phyloP scores from a whole-genome alignment of 2,888 invertebrate species.

The Elysia crispata region DNA sequence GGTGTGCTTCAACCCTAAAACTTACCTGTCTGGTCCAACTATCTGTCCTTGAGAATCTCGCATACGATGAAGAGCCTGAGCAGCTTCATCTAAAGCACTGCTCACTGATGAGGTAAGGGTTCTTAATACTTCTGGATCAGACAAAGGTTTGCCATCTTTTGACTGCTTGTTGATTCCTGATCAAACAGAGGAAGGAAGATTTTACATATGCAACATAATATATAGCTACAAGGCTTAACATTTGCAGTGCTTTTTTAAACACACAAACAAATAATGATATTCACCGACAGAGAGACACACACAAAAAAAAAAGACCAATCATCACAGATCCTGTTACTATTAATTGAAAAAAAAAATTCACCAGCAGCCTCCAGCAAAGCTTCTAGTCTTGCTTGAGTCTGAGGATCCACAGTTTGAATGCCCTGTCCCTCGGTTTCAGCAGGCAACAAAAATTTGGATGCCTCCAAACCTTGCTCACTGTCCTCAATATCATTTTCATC shows the following conservation, averaged over 20 bases:
- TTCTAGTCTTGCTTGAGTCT: conserved; percentile 93
- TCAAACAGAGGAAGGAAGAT: conserved; percentile 17
- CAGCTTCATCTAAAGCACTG: conserved; percentile 97
- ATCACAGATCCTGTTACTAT: too few relatives aligned
- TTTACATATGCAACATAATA: background rate
- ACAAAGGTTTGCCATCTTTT: conserved; percentile 82
- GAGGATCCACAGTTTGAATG: conserved; percentile 80
- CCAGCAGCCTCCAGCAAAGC: conserved; percentile 95
- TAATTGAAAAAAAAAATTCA: conserved; percentile 59
- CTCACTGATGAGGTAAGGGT: conserved; percentile 92
- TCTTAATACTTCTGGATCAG: conserved; percentile 92
- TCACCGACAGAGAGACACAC: too few relatives aligned
- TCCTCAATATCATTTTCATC: conserved; percentile 84
- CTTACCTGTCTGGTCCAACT: conserved; percentile 33
- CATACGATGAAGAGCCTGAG: conserved; percentile 96
- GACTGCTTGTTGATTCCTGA: conserved; percentile 89
- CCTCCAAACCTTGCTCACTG: conserved; percentile 81
- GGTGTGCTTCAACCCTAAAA: background rate
- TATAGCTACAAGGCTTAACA: too few relatives aligned
- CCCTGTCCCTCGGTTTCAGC: conserved; percentile 76
- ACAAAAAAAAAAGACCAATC: too few relatives aligned
- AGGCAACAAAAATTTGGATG: conserved; percentile 83
- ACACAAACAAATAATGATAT: background rate
- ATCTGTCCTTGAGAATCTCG: conserved; percentile 84
- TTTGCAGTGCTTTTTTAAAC: background rate